Percentiles rank a stretch among this genome's conserved stretches.
Evolutionary conservation across 2,888 invertebrate species (phyloP).

Genomic region (Acrocyrtus sp.): DNA sequence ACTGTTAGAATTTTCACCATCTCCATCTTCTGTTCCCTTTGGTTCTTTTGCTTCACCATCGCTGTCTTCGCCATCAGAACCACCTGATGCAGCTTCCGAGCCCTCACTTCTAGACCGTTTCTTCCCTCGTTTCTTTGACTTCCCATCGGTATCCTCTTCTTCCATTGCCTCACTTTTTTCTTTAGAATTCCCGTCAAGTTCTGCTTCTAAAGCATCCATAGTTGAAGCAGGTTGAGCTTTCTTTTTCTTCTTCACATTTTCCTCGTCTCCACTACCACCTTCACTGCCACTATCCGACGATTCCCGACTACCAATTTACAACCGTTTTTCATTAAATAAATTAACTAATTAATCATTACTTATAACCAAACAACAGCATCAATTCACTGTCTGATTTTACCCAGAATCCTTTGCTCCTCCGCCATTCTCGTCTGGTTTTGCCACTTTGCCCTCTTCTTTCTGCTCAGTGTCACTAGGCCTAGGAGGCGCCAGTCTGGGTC

Average conservation of each 20-base stretch:
- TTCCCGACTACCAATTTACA: too few relatives aligned
- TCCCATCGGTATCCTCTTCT: conserved; percentile 62
- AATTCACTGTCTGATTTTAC: conserved; percentile 17
- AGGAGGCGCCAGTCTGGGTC: conserved; percentile 30
- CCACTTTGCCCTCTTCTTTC: conserved; percentile 58
- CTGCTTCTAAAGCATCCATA: conserved; percentile 67
- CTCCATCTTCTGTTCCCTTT: conserved; percentile 66
- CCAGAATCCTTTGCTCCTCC: conserved; percentile 45
- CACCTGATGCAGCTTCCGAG: conserved; percentile 52
- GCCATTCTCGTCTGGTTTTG: conserved; percentile 65
- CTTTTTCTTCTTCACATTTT: conserved; percentile 38
- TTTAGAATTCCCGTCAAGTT: conserved; percentile 41
- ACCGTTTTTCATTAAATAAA: neutral
- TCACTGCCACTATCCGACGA: conserved; percentile 51
- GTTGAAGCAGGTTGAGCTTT: conserved; percentile 37
- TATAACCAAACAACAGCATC: neutral
- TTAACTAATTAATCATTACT: neutral
- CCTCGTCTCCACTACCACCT: conserved; percentile 48
- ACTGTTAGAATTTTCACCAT: conserved; percentile 66
- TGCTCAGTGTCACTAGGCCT: conserved; percentile 21
- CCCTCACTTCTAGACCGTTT: conserved; percentile 67
- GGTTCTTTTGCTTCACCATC: conserved; percentile 64
- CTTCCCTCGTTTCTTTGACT: conserved; percentile 64
- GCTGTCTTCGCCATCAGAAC: conserved; percentile 64
- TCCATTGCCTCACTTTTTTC: conserved; percentile 64